Evolutionary conservation across 1,140 invertebrate genomes (phyloP), one percentile per base, ranked within the genome.

Genomic region (Episyrphus balteatus): DNA sequence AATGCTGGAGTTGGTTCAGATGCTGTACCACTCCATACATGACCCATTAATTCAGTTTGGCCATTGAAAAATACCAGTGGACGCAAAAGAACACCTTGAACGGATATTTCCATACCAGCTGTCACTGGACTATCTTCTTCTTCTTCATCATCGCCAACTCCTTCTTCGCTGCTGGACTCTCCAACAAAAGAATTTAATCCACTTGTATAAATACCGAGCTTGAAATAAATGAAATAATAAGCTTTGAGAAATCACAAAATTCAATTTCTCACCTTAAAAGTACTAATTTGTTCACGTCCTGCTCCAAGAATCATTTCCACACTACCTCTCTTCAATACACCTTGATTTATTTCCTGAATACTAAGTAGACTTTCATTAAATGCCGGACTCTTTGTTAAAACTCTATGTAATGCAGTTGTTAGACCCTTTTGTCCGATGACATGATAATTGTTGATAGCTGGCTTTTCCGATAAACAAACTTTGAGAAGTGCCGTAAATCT

Each of bases 21-120:
- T 2, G 79, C 87, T 5, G 82, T 85, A 1, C 86, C 86, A 1
- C 83, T 82, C 88, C 88, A 93, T 5, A 92, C 83, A 54, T 91
- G 88, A 1, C 88, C 80, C 88, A 93, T 92, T 0, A 94, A 70
- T 60, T 92, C 88, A 1, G 82, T 76, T 57, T 89, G 84, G 0
- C 88, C 86, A 3, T 73, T 77, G 66, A 94, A 94, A 58, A 94
- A 92, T 13, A 86, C 74, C 50, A 91, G 84, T 0, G 90, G 89
- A 42, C 88, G 70, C 10, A 92, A 67, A 48, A 87, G 77, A 0
- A 86, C 81, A 14, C 83, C 88, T 40, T 90, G 69, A 1, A 93
- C 70, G 1, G 78, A 79, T 2, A 93, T 72, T 61, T 90, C 83
- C 80, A 94, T 86, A 19, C 90, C 91, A 13, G 88, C 89, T 0